Base-by-base conservation (phyloP, 2,113 vertebrate species). In the Chascanopsetta lugubris region DNA sequence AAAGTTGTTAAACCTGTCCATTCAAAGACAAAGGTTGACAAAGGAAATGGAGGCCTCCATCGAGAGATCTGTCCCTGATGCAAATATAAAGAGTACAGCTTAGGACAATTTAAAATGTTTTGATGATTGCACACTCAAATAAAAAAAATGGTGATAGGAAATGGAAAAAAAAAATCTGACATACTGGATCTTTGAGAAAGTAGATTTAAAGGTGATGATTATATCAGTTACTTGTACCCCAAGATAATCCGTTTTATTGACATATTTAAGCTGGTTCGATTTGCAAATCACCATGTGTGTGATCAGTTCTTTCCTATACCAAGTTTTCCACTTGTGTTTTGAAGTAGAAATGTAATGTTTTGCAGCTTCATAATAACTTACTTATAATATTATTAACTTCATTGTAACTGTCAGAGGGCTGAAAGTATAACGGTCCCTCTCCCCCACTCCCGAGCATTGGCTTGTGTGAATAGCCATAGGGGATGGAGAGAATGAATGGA, bases 401-500 rank as follows among this genome's bases (percentile, higher is more conserved):
- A 32, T 5, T 71, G 38, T 57, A 58, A 51, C 63, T 75, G 73
- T 86, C 80, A 85, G 80, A 82, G 73, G 80, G 53, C 45, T 61
- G 12, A 60, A 80, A 64, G 68, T 77, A 51, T 85, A 83, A 79
- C 68, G 70, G 64, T 68, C 69, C 47, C 54, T 72, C 54, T 72
- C 64, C 69, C 34, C 53, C 40, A 20, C 73, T 66, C 61, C 27
- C 60, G 27, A 60, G 38, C 4, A 22, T 75, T 76, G 74, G 70
- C 50, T 75, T 85, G 69, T 75, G 55, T 21, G 57, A 59, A 59
- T 75, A 75, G 80, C 83, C 82, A 34, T 69, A 30, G 69, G 83
- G 69, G 61, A 83, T 67, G 70, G 64, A 86, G 59, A 25, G 63
- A 49, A 47, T 61, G 49, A 80, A 70, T 0, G 21, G 59, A 80